These are phyloP conservation scores for Drosophila erecta DNA, from an alignment of 1,140 invertebrate genomes.

Conservation along the genomic window DNA sequence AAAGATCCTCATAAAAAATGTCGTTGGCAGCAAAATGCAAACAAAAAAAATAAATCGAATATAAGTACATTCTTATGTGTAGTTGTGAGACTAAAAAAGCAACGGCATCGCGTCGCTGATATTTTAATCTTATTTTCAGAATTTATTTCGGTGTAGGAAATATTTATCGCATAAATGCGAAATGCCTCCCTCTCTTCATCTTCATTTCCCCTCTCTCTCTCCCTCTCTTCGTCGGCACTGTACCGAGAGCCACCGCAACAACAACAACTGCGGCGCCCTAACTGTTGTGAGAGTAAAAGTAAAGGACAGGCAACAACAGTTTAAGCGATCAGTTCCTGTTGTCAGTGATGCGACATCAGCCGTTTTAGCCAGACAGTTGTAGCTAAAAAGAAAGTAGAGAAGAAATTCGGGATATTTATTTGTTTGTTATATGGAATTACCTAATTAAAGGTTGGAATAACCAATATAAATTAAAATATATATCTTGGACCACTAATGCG, in stretches of 20 bases:
- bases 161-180: constrained; percentile 51
- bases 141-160: constrained; percentile 64
- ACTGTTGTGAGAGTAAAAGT: constrained; percentile 38
- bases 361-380: neutral
- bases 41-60: constrained; percentile 32
- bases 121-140: constrained; percentile 63
- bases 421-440: too few species aligned
- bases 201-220: constrained; percentile 12
- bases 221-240: constrained; percentile 45
- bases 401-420: too few species aligned
- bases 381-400: neutral
- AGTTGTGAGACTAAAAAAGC: constrained; percentile 56
- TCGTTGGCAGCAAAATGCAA: constrained; percentile 50
- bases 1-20: constrained; percentile 71
- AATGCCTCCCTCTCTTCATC: constrained; percentile 32
- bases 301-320: constrained; percentile 31
- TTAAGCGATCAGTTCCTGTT: constrained; percentile 44
- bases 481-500: too few species aligned
- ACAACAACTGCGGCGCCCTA: constrained; percentile 38
- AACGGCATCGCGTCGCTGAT: constrained; percentile 52
- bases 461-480: too few species aligned
- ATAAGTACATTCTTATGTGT: constrained; percentile 34
- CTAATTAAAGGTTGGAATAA: too few species aligned
- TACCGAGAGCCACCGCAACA: constrained; percentile 44
- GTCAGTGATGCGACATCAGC: constrained; percentile 20